Base-by-base conservation (phyloP, 1,140 invertebrate genomes). In the Drosophila lini region DNA sequence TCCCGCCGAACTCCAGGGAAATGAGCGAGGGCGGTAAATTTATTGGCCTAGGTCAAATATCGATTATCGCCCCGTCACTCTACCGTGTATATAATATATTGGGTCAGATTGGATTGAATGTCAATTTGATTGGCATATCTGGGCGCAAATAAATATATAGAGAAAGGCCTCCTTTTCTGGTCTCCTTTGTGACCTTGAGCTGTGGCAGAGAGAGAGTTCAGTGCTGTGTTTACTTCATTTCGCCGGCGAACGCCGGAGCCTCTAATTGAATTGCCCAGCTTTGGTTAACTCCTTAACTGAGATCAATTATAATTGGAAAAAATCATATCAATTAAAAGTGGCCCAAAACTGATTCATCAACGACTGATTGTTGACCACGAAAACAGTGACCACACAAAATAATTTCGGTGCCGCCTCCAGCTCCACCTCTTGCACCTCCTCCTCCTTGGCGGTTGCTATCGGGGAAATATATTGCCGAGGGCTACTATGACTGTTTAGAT, bases 21-120 rank as follows among this genome's bases (percentile, higher is more conserved):
- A 22, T 32, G 45, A 36, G 38, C 5, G 32, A 34, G 36, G 40
- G 40, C 19, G 56, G 60, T 22, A 48, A 52, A 56, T 69, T 75
- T 89, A 89, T 89, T 89, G 84, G 84, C 84, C 84, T 89, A 89
- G 84, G 84, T 89, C 84, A 89, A 89, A 89, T 89, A 89, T 89
- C 80, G 84, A 89, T 89, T 89, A 84, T 81, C 77, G 61, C 61
- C 61, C 36, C 65, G 59, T 58, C 70, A 59, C 42, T 44, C 38
- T 25, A n/a, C 40, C 0, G 13, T 1, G 55, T 36, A 60, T 60
- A 60, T 55, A 38, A 57, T 62, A 67, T 77, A 68, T 84, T 69
- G 62, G 80, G 80, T 90, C 84, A 84, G 81, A 80, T 73, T 80
- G 55, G 78, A 89, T 84, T 89, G 84, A 88, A 88, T 89, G 84